A percentile compares a stretch with the other conserved stretches of the same genome.
These are phyloP conservation scores for Drosophila ficusphila DNA, from an alignment of 1,140 invertebrate species.

Conservation along the genomic window DNA sequence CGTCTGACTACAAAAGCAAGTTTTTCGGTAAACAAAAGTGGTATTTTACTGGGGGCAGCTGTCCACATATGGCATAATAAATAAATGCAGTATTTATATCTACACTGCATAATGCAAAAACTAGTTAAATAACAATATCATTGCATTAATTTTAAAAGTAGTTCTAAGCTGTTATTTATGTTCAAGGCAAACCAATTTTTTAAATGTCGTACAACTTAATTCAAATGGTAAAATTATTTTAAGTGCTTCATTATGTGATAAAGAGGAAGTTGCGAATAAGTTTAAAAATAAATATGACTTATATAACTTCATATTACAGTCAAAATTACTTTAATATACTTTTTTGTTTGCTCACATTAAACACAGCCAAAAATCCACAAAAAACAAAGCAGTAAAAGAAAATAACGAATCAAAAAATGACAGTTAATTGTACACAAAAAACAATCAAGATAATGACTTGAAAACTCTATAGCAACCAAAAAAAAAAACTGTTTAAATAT, in stretches of 20 bases:
- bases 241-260: not conserved
- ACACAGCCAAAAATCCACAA: not conserved
- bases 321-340: not conserved
- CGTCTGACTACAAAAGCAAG: not conserved
- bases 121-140: not conserved
- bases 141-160: no score
- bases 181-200: no score
- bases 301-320: no score
- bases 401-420: constrained; percentile 46
- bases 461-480: constrained; percentile 50
- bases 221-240: not conserved
- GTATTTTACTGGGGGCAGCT: not conserved
- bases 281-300: not conserved
- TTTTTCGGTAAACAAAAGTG: not conserved
- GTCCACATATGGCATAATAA: not conserved
- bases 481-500: constrained; percentile 61
- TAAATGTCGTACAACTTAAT: no score
- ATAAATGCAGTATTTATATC: not conserved
- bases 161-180: no score
- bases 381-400: constrained; percentile 26
- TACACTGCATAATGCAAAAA: not conserved
- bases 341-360: constrained; percentile 12
- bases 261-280: not conserved
- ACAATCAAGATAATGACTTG: constrained; percentile 66
- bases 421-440: constrained; percentile 72